Conservation (phyloP, 2,113 vertebrate species). For the Protobothrops flavoviridis region DNA sequence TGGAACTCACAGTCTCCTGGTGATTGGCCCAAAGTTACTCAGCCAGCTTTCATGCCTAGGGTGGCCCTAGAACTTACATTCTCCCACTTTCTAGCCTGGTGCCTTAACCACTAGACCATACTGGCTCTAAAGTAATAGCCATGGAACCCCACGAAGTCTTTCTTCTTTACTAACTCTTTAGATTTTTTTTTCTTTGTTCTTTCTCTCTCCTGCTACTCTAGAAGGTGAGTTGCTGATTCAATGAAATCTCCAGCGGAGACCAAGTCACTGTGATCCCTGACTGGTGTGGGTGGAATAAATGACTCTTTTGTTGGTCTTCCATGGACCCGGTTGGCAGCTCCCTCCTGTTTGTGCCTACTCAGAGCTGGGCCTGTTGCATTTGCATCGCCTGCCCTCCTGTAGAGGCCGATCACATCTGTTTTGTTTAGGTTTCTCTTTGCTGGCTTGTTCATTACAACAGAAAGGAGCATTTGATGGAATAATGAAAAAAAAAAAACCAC, state of each 20-base stretch:
- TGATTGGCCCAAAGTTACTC: not conserved
- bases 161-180: constrained; percentile 16
- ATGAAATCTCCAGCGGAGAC: constrained; percentile 15
- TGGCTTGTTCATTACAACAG: not conserved
- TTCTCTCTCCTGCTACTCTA: not conserved
- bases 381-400: not conserved
- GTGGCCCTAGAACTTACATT: not conserved
- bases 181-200: not conserved
- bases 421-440: not conserved
- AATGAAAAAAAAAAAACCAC: not conserved
- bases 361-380: not conserved
- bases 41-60: not conserved
- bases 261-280: constrained; percentile 22
- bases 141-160: constrained; percentile 21
- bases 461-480: not conserved
- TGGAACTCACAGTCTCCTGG: not conserved
- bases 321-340: not conserved
- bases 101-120: not conserved
- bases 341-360: not conserved
- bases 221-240: constrained; percentile 23
- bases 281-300: constrained; percentile 26
- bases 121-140: not conserved
- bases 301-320: not conserved
- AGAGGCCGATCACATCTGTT: not conserved
- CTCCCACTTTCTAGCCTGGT: not conserved